phyloP scores from a whole-genome alignment of 2,797 vertebrate species.

The Darevskia nairensis region DNA sequence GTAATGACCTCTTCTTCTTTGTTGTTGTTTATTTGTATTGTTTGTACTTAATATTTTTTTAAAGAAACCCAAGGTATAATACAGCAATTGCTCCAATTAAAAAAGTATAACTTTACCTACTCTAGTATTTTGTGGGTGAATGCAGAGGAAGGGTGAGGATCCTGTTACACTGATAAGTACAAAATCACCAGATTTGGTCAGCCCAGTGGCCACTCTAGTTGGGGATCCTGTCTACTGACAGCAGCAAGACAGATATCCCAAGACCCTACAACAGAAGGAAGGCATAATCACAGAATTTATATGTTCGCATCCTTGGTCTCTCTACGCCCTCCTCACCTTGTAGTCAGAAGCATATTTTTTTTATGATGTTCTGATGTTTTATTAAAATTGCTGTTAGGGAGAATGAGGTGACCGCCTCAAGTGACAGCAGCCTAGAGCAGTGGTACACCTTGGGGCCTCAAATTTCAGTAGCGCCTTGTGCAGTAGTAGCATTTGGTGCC shows the following conservation, averaged over 20 bases:
- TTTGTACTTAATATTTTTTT: neutral
- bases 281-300: neutral
- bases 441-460: too few relatives aligned
- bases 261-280: neutral
- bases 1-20: neutral
- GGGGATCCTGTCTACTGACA: neutral
- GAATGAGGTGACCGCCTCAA: too few relatives aligned
- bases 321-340: too few relatives aligned
- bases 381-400: neutral
- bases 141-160: too few relatives aligned
- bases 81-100: neutral
- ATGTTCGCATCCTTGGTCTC: neutral
- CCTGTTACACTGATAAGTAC: neutral
- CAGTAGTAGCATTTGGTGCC: too few relatives aligned
- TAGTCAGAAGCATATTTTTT: too few relatives aligned
- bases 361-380: neutral
- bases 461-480: too few relatives aligned
- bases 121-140: neutral
- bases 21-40: neutral
- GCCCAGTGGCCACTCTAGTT: neutral
- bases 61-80: neutral
- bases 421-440: too few relatives aligned
- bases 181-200: neutral
- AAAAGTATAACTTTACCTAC: neutral
- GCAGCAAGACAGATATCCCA: neutral